phyloP scores from a whole-genome alignment of 2,888 invertebrate species.

The Elaeidobius kamerunicus region DNA sequence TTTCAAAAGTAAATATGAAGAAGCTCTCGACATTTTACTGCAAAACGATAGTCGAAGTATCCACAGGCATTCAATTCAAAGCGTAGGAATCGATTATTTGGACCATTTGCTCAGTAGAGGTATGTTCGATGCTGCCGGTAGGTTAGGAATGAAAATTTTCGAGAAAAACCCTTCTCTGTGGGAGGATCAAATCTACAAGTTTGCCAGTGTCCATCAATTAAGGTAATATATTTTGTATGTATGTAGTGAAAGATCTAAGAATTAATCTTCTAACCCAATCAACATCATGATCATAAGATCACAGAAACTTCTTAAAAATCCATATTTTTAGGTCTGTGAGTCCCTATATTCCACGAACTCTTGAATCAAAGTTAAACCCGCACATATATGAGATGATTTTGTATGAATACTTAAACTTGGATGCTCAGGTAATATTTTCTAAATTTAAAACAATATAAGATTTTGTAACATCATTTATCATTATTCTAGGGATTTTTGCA shows the following conservation, averaged over 20 bases:
- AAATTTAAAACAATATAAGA: too few relatives aligned
- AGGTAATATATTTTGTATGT: slow-evolving; percentile 41
- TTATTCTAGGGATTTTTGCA: slow-evolving; percentile 69
- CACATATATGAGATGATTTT: slow-evolving; percentile 93
- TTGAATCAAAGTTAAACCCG: slow-evolving; percentile 71
- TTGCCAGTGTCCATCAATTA: slow-evolving; percentile 78
- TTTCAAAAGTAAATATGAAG: slow-evolving; percentile 77
- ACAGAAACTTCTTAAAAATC: too few relatives aligned
- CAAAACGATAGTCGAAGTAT: slow-evolving; percentile 60
- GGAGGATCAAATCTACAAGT: slow-evolving; percentile 91
- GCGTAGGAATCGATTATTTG: slow-evolving; percentile 72
- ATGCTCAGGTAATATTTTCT: slow-evolving; percentile 61
- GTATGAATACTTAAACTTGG: slow-evolving; percentile 84
- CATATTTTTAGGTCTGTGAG: slow-evolving; percentile 66
- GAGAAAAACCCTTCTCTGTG: slow-evolving; percentile 80
- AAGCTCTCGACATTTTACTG: slow-evolving; percentile 80
- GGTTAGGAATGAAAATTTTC: slow-evolving; percentile 79
- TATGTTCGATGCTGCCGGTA: slow-evolving; percentile 79
- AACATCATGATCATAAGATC: background rate
- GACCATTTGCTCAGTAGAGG: slow-evolving; percentile 71
- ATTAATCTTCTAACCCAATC: background rate
- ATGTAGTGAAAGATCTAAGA: too few relatives aligned
- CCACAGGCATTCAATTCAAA: slow-evolving; percentile 55
- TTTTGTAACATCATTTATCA: slow-evolving; percentile 3
- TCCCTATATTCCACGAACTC: slow-evolving; percentile 72